phyloP scores from a whole-genome alignment of 2,888 invertebrate genomes.

The Gonocerus acuteangulatus region DNA sequence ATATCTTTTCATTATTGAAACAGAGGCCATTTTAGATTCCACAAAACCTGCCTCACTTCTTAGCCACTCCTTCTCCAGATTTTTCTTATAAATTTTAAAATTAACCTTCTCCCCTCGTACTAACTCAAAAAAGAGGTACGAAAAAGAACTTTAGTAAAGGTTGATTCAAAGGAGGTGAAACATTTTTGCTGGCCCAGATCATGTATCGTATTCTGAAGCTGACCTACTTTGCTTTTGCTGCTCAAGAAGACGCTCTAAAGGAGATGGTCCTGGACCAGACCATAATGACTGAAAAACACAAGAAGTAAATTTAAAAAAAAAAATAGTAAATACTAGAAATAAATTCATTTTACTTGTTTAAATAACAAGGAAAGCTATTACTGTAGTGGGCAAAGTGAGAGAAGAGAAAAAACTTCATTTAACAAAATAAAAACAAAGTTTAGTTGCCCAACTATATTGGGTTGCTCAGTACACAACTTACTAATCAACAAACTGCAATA shows the following conservation, averaged over 20 bases:
- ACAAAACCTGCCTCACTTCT: slow-evolving; percentile 6
- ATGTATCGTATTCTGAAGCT: slow-evolving; percentile 30
- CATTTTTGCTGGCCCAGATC: slow-evolving; percentile 18
- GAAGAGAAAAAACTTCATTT: too few relatives aligned
- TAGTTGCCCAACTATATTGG: too few relatives aligned
- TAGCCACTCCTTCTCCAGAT: neutral
- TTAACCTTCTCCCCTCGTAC: slow-evolving; percentile 9
- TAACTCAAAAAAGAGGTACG: slow-evolving; percentile 21
- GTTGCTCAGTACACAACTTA: too few relatives aligned
- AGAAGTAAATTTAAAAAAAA: too few relatives aligned
- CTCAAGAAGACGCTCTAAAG: slow-evolving; percentile 68
- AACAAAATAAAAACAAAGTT: too few relatives aligned
- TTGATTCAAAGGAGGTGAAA: slow-evolving; percentile 8
- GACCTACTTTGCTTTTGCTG: slow-evolving; percentile 60
- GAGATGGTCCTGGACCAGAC: slow-evolving; percentile 70
- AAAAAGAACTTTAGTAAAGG: slow-evolving; percentile 19
- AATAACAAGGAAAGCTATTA: too few relatives aligned
- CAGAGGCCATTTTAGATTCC: slow-evolving; percentile 3
- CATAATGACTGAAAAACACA: slow-evolving; percentile 62
- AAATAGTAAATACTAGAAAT: too few relatives aligned
- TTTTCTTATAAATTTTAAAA: slow-evolving; percentile 5
- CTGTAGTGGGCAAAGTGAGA: too few relatives aligned
- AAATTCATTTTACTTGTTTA: too few relatives aligned
- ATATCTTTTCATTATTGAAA: slow-evolving; percentile 7
- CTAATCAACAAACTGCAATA: too few relatives aligned